Percentiles rank a stretch among this genome's conserved stretches.
Evolutionary conservation across 2,113 vertebrate species (phyloP).

Genomic region (Apodemus speciosus): DNA sequence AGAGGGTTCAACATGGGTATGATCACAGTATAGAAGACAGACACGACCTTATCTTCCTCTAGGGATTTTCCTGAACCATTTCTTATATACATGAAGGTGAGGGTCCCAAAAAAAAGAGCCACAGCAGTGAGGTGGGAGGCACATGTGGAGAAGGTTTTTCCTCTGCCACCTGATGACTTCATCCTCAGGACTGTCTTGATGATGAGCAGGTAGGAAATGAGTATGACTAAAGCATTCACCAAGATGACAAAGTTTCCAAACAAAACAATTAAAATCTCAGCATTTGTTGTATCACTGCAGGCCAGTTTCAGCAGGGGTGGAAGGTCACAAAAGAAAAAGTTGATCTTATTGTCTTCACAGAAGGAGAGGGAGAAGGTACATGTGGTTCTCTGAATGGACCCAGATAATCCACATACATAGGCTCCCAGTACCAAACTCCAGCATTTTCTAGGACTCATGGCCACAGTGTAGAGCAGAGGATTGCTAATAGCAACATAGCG

Average conservation of each 20-base stretch:
- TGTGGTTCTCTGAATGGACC: slow-evolving; percentile 49
- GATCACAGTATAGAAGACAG: slow-evolving; percentile 74
- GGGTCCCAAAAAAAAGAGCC: slow-evolving; percentile 71
- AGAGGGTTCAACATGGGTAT: slow-evolving; percentile 79
- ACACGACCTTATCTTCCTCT: slow-evolving; percentile 60
- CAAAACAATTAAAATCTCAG: slow-evolving; percentile 48
- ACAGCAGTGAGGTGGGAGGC: slow-evolving; percentile 74
- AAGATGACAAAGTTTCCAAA: slow-evolving; percentile 66
- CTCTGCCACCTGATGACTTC: slow-evolving; percentile 63
- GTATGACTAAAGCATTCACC: slow-evolving; percentile 57
- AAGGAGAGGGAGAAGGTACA: slow-evolving; percentile 71
- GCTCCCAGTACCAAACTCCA: slow-evolving; percentile 52
- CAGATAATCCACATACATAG: slow-evolving; percentile 32
- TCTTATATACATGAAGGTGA: slow-evolving; percentile 69
- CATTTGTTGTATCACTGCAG: slow-evolving; percentile 64
- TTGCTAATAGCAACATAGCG: slow-evolving; percentile 40
- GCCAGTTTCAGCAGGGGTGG: slow-evolving; percentile 71
- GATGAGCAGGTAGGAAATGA: slow-evolving; percentile 74
- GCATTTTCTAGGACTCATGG: slow-evolving; percentile 55
- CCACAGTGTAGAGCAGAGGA: slow-evolving; percentile 24
- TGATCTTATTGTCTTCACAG: slow-evolving; percentile 68
- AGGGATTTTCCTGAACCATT: slow-evolving; percentile 43
- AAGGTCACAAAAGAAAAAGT: slow-evolving; percentile 80
- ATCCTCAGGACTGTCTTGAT: slow-evolving; percentile 60
- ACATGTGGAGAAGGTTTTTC: slow-evolving; percentile 73